Percentiles rank a stretch among this genome's conserved stretches.
Evolutionary conservation across 2,888 invertebrate species (phyloP).

Genomic region (Chymomyza fuscimana): DNA sequence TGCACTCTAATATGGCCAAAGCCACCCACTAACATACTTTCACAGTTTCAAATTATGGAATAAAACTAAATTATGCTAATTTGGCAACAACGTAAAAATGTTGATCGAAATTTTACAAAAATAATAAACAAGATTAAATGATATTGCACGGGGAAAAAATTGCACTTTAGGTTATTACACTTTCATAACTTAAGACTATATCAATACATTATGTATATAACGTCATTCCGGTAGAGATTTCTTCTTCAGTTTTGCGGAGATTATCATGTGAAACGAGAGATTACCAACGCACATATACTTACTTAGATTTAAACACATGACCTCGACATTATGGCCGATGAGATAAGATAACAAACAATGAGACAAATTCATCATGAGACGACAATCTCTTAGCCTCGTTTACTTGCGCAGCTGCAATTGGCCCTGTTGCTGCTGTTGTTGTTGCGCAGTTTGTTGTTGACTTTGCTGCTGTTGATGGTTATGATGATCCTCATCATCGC

Average conservation of each 20-base stretch:
- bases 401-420: slow-evolving; percentile 69
- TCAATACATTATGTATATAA: slow-evolving; percentile 13
- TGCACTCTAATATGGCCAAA: slow-evolving; percentile 28
- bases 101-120: background rate
- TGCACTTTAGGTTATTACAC: slow-evolving; percentile 62
- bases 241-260: slow-evolving; percentile 40
- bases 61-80: slow-evolving; percentile 67
- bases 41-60: slow-evolving; percentile 36
- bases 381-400: slow-evolving; percentile 16
- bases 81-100: slow-evolving; percentile 68
- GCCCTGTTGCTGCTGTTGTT: slow-evolving; percentile 54
- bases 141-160: slow-evolving; percentile 59
- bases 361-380: slow-evolving; percentile 16
- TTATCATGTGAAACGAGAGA: slow-evolving; percentile 37
- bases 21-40: slow-evolving; percentile 25
- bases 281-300: slow-evolving; percentile 33
- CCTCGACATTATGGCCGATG: slow-evolving; percentile 56
- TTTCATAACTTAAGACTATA: slow-evolving; percentile 43
- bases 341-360: slow-evolving; percentile 64
- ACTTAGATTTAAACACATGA: slow-evolving; percentile 19
- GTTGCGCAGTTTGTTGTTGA: slow-evolving; percentile 47
- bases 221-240: slow-evolving; percentile 40
- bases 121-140: slow-evolving; percentile 22
- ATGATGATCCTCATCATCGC: slow-evolving; percentile 83
- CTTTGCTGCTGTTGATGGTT: slow-evolving; percentile 79